Conservation (phyloP, 2,888 invertebrate genomes). For the Candidula unifasciata region DNA sequence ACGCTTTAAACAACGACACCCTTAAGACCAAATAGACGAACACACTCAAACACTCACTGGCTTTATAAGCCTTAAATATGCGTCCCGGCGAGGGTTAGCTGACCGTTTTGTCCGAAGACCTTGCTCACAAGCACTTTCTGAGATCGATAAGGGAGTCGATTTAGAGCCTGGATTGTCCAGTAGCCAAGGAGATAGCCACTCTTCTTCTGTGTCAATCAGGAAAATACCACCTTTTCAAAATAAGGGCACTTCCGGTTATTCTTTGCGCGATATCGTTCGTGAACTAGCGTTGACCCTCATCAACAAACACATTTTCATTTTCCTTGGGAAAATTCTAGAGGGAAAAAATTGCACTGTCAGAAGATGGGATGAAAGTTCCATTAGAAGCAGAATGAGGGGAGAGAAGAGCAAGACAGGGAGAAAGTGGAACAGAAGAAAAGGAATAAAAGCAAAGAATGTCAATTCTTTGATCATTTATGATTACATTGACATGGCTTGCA, state of each 20-base stretch:
- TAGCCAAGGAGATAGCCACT: no score
- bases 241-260: slow-evolving; percentile 14
- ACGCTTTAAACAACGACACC: no score
- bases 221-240: slow-evolving; percentile 4
- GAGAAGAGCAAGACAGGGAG: not conserved
- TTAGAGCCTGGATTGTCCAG: not conserved
- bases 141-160: slow-evolving; percentile 7
- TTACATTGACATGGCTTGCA: no score
- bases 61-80: no score
- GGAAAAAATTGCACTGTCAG: no score
- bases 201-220: slow-evolving; percentile 4
- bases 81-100: no score
- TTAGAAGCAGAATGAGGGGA: not conserved
- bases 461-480: no score
- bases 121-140: not conserved
- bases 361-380: not conserved
- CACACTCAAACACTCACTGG: no score
- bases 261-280: not conserved
- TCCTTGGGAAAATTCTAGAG: not conserved
- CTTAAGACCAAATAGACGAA: no score
- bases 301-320: not conserved
- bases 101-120: no score
- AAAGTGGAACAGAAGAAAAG: not conserved
- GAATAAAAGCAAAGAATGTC: not conserved
- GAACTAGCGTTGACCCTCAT: slow-evolving; percentile 1